Conservation (phyloP, 2,113 vertebrate species). For the Podarcis muralis region DNA sequence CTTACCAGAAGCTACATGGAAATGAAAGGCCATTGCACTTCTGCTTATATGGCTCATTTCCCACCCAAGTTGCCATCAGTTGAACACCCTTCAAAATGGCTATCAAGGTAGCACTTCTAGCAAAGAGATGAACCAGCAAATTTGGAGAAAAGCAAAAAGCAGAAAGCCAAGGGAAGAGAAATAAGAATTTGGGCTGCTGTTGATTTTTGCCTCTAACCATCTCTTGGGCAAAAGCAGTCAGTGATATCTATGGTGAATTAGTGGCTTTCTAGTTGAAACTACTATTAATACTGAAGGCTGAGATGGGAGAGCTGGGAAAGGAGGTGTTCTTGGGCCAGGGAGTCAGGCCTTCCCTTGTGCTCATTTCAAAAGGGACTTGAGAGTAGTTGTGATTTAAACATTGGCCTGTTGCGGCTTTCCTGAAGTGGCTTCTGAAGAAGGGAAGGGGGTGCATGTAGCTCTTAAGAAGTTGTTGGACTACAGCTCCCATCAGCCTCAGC, state of each 20-base stretch:
- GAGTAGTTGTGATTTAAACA: neutral
- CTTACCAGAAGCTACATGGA: neutral
- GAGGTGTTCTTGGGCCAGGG: neutral
- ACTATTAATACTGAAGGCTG: neutral
- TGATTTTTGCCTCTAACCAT: neutral
- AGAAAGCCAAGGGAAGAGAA: neutral
- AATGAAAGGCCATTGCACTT: neutral
- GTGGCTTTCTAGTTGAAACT: neutral
- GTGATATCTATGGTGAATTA: neutral
- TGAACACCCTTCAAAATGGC: neutral
- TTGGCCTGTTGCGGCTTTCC: neutral
- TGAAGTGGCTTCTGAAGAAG: neutral
- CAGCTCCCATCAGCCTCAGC: neutral
- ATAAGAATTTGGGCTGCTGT: neutral
- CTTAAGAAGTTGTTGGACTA: neutral
- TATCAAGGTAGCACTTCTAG: neutral
- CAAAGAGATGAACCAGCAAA: neutral
- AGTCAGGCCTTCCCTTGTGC: neutral
- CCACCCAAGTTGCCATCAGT: neutral
- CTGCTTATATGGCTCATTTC: neutral
- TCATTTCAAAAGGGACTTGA: neutral
- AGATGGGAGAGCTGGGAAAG: neutral
- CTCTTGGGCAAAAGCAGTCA: neutral
- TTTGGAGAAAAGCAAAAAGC: neutral
- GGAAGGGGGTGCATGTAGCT: neutral